These are phyloP conservation scores for Drosophila pectinifera DNA, from an alignment of 1,140 invertebrate species.

Conservation along the genomic window DNA sequence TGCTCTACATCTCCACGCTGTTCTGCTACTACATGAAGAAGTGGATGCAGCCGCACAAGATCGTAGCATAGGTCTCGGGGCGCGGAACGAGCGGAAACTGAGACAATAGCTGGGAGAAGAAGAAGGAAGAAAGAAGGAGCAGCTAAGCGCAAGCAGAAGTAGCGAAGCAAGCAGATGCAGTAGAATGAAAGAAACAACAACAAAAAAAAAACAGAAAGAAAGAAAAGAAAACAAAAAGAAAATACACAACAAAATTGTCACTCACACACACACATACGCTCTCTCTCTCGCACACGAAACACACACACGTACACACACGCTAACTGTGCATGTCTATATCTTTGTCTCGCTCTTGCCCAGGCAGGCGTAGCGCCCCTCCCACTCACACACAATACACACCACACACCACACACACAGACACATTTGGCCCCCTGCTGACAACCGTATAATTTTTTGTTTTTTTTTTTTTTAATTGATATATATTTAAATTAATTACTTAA, in stretches of 20 bases:
- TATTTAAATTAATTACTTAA: conserved; percentile 68
- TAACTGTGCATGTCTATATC: conserved; percentile 34
- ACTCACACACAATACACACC: conserved; percentile 18
- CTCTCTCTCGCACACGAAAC: conserved; percentile 23
- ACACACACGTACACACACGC: conserved; percentile 37
- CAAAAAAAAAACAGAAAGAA: conserved; percentile 28
- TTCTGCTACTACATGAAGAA: conserved; percentile 97
- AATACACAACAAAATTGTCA: conserved; percentile 73
- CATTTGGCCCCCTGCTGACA: conserved; percentile 54
- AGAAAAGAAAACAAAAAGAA: conserved; percentile 72
- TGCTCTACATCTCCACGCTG: conserved; percentile 95
- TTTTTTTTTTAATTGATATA: conserved; percentile 69
- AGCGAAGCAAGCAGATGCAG: conserved; percentile 5
- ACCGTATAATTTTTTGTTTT: conserved; percentile 79
- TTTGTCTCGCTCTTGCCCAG: conserved; percentile 48
- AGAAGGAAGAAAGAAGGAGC: conserved; percentile 7
- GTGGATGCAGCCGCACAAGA: conserved; percentile 93
- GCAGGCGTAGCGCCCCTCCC: conserved; percentile 28
- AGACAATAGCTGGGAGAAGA: conserved; percentile 7
- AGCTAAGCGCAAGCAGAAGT: conserved; percentile 12
- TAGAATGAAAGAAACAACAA: conserved; percentile 11
- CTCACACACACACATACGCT: conserved; percentile 38
- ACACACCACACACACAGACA: conserved; percentile 21
- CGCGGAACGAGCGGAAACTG: conserved; percentile 29
- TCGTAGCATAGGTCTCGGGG: conserved; percentile 87